phyloP scores from a whole-genome alignment of 2,797 vertebrate genomes.

The Carapus acus region DNA sequence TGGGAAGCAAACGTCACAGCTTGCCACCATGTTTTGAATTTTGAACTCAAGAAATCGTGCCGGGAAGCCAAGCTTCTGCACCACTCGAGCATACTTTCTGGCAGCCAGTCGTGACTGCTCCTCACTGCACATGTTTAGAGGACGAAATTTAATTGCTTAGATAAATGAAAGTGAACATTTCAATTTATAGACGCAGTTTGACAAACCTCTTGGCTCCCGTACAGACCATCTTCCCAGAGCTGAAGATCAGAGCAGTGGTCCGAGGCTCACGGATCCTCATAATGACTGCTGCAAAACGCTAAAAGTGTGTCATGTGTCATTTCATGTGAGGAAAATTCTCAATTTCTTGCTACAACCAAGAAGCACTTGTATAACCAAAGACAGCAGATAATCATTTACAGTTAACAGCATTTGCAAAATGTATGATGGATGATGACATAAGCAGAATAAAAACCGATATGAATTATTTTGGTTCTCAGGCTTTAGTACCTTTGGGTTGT shows the following conservation, averaged over 20 bases:
- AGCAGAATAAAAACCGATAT: no score
- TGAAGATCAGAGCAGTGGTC: constrained; percentile 95
- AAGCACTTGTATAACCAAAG: no score
- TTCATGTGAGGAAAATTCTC: no score
- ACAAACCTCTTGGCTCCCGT: constrained; percentile 90
- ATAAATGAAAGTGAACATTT: not conserved
- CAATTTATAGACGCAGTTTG: not conserved
- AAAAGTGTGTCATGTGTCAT: constrained; percentile 1
- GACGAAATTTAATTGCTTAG: not conserved
- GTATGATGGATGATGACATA: no score
- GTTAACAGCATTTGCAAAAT: no score
- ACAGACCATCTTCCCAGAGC: constrained; percentile 98
- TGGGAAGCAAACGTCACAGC: constrained; percentile 91
- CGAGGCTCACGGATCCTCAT: constrained; percentile 94
- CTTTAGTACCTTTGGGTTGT: constrained; percentile 87
- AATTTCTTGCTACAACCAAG: no score
- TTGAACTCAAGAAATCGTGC: constrained; percentile 95
- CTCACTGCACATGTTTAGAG: constrained; percentile 67
- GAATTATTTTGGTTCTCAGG: no score
- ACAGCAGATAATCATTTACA: no score
- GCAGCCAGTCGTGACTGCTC: constrained; percentile 91
- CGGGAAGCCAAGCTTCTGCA: constrained; percentile 94
- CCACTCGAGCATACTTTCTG: constrained; percentile 88
- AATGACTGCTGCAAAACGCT: constrained; percentile 96
- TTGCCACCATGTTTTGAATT: constrained; percentile 98